Base-by-base conservation (phyloP, 2,797 vertebrate species). In the Gorsachius magnificus region DNA sequence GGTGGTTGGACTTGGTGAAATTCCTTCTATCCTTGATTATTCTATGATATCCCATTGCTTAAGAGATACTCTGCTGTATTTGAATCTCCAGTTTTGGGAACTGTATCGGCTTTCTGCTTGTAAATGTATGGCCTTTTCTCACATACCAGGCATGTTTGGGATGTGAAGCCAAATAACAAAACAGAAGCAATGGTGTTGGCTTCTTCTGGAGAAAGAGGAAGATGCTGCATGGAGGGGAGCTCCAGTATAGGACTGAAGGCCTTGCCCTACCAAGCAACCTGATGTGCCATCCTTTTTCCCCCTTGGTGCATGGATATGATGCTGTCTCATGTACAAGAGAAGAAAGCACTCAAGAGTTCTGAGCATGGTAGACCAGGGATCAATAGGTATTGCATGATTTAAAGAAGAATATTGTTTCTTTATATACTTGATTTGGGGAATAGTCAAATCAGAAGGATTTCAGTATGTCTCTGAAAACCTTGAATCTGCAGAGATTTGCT, bases 251-350 rank as follows among this genome's bases (percentile, higher is more conserved):
- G 48, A 36, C 26, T 17, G 26, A 56, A 71, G 26, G 16, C 13
- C 48, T 85, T 74, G 25, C 13, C 25, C 61, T 56, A 45, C 36
- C 41, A 58, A 72, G 54, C 1, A 1, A 38, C 11, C 12, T 63
- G 18, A 25, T 28, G 36, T 36, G 14, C 20, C 31, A 35, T 53
- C 21, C 3, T 58, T 64, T 15, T 15, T 48, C 15, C 7, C 0
- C 1, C 16, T 58, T n/a, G 4, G 1, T 21, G 8, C 38, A 41
- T 1, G 2, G 31, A 20, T 13, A 33, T 2, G 13, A 3, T 63
- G 25, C 25, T 41, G 38, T 4, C 17, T 35, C 1, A 3, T 3
- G 16, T 10, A n/a, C 5, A 28, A 60, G 4, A 71, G 38, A 22
- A 75, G n/a, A 41, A 56, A 75, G 4, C 15, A 7, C 31, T 16